phyloP scores from a whole-genome alignment of 2,888 invertebrate genomes.

The Amitus sp. region DNA sequence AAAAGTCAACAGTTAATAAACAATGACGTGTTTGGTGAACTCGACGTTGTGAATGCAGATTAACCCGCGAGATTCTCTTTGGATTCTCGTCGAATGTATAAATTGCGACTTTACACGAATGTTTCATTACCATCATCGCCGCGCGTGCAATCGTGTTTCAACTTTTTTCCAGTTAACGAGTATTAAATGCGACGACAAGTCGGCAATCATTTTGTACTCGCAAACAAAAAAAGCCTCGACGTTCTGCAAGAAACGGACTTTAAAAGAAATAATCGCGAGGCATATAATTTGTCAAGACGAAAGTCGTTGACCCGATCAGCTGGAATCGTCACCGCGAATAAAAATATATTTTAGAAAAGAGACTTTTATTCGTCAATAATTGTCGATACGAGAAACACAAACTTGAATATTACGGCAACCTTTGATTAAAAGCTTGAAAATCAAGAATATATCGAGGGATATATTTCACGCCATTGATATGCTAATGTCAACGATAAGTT shows the following conservation, averaged over 20 bases:
- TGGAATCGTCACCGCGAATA: too few species aligned
- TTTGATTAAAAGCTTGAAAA: too few species aligned
- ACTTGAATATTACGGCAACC: too few species aligned
- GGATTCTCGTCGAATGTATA: slow-evolving; percentile 1
- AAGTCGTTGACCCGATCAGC: too few species aligned
- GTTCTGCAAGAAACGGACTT: neutral
- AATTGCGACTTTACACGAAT: slow-evolving; percentile 4
- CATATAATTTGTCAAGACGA: too few species aligned
- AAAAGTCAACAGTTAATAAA: slow-evolving; percentile 9
- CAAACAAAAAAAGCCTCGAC: neutral
- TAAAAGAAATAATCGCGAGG: too few species aligned
- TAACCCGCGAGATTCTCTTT: slow-evolving; percentile 3
- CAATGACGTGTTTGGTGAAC: slow-evolving; percentile 6
- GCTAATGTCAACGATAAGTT: too few species aligned
- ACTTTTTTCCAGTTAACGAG: neutral
- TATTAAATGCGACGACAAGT: neutral
- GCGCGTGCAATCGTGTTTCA: neutral
- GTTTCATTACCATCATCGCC: neutral
- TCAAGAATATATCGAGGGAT: too few species aligned
- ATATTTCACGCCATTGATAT: too few species aligned
- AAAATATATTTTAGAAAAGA: too few species aligned
- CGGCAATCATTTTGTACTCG: neutral
- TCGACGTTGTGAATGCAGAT: slow-evolving; percentile 1
- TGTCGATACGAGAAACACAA: too few species aligned
- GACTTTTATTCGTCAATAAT: too few species aligned